Base-by-base conservation (phyloP, 1,140 invertebrate genomes). In the Leptestheria dahalacensis region DNA sequence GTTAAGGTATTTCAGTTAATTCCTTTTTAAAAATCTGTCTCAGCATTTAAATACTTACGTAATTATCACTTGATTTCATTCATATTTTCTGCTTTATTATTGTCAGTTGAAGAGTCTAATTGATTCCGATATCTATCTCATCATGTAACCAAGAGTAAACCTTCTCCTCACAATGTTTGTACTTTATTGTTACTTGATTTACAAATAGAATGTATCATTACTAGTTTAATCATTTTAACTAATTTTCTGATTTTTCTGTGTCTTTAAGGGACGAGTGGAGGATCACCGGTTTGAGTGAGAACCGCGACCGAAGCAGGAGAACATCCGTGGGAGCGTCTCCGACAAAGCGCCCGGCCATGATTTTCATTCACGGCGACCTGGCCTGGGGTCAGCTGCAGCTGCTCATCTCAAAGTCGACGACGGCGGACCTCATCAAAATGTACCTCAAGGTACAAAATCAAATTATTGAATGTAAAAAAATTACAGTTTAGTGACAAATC, bases 361-460 rank as follows among this genome's bases (percentile, higher is more conserved):
- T 97, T 67, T 90, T 96, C 68, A 85, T 94, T 67, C 88, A 96
- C 70, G 91, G 91, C 18, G 87, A 91, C 65, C 74, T 98, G 41
- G 80, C 79, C 47, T 98, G 93, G 94, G 91, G 96, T 68, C 91
- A 95, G 71, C 77, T 95, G 12, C 93, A 98, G 75, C 79, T 97
- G 23, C 86, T 97, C 79, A 96, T 98, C 66, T 92, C 88, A 15
- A 88, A 93, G 71, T 95, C 91, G 24, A 97, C 94, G 0, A 97
- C 92, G 0, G 90, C 92, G 0, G 94, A 98, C 74, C 74, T 97
- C 21, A 74, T 97, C 1, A 97, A 97, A 75, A 96, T 97, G 87
- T 91, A 88, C 68, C 84, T 88, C 57, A 96, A 96, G 33, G 33
- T 41, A 41, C 6, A 41, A 41, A 6, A 41, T 41, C 33, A 41